A percentile compares a stretch with the other conserved stretches of the same genome.
Conservation (phyloP, 2,797 vertebrate genomes). For the Takifugu rubripes region DNA sequence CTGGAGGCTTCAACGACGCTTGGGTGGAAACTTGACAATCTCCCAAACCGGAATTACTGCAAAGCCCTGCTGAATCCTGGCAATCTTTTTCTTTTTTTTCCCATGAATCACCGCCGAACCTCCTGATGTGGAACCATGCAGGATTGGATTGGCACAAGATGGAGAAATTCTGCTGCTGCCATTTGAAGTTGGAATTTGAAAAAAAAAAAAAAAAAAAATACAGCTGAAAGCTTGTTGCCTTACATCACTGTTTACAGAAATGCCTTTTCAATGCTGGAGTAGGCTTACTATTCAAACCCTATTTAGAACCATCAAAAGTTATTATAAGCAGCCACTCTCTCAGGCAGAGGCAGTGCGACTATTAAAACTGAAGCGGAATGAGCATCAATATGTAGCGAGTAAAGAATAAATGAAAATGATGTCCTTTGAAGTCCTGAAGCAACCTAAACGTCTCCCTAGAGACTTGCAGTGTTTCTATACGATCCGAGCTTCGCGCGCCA, state of each 20-base stretch:
- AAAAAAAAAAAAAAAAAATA: slow-evolving; percentile 27
- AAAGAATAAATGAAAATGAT: slow-evolving; percentile 18
- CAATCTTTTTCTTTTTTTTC: slow-evolving; percentile 43
- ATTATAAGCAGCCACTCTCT: slow-evolving; percentile 42
- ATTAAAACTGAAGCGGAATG: slow-evolving; percentile 21
- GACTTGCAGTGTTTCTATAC: slow-evolving; percentile 20
- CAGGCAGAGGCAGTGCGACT: slow-evolving; percentile 16
- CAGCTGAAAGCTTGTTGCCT: slow-evolving; percentile 45
- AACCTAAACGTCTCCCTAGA: slow-evolving; percentile 30
- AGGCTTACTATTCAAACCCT: slow-evolving; percentile 55
- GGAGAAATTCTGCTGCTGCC: slow-evolving; percentile 49
- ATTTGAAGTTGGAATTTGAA: slow-evolving; percentile 58
- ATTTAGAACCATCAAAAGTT: slow-evolving; percentile 54
- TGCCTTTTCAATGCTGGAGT: slow-evolving; percentile 51
- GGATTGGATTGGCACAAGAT: slow-evolving; percentile 65
- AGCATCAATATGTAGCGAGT: slow-evolving; percentile 5
- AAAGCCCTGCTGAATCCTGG: slow-evolving; percentile 60
- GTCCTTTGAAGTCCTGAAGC: slow-evolving; percentile 24
- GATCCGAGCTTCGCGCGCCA: slow-evolving; percentile 42
- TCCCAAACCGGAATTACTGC: slow-evolving; percentile 56
- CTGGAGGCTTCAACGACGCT: slow-evolving; percentile 23
- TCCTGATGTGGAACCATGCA: slow-evolving; percentile 64
- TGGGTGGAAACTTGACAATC: slow-evolving; percentile 53
- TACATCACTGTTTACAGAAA: slow-evolving; percentile 56
- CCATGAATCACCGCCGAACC: slow-evolving; percentile 65